Conservation (phyloP, 2,888 invertebrate genomes). For the Rotaria macrura region DNA sequence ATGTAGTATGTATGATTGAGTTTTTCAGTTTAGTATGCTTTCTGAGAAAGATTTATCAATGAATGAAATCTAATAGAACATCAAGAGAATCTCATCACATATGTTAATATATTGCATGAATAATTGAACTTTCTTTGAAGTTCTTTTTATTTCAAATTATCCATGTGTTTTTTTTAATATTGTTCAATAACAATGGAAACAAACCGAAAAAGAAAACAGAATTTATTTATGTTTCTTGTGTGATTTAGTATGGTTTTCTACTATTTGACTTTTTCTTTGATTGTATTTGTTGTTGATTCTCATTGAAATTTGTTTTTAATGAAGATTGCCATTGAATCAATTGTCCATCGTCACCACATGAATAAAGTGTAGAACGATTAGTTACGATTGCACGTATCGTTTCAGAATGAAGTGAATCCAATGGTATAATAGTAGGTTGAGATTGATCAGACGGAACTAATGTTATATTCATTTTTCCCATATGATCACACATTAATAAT, state of each 20-base stretch:
- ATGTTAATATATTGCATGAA: no score
- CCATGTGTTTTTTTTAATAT: background rate
- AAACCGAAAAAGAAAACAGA: background rate
- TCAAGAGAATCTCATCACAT: background rate
- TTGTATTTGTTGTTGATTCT: background rate
- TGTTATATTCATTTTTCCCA: background rate
- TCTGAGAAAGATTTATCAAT: background rate
- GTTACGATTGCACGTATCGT: background rate
- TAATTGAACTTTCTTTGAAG: no score
- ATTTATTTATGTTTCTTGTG: no score
- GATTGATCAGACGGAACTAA: background rate
- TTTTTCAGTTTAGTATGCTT: background rate
- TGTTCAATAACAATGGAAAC: background rate
- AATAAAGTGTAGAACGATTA: background rate
- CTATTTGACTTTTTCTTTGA: background rate
- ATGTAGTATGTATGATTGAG: no score
- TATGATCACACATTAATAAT: background rate
- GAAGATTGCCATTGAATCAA: background rate
- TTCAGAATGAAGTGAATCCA: background rate
- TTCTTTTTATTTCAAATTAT: background rate
- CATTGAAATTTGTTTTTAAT: background rate
- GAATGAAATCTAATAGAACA: background rate
- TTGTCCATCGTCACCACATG: conserved; percentile 10
- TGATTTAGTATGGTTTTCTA: background rate
- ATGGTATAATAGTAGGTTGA: background rate